These are phyloP conservation scores for Neostethus bicornis DNA, from an alignment of 2,797 vertebrate genomes.

Conservation along the genomic window DNA sequence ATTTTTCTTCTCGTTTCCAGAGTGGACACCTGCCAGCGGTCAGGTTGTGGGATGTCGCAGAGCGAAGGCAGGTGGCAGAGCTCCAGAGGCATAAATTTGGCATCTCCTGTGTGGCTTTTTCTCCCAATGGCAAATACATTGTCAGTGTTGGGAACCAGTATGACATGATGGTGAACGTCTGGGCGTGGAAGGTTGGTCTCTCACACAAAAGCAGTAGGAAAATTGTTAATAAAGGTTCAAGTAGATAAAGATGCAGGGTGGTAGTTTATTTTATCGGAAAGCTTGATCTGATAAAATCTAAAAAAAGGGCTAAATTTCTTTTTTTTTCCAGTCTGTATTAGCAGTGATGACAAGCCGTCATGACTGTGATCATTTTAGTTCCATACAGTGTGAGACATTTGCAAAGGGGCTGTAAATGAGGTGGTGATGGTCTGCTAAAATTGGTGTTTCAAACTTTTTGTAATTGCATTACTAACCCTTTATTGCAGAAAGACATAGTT, in stretches of 20 bases:
- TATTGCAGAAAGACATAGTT: slow-evolving; percentile 86
- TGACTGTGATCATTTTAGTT: too few relatives aligned
- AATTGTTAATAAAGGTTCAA: too few relatives aligned
- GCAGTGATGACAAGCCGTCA: too few relatives aligned
- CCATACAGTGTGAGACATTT: too few relatives aligned
- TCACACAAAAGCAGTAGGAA: too few relatives aligned
- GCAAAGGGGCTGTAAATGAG: background rate
- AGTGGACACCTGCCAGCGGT: slow-evolving; percentile 86
- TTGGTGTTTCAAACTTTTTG: too few relatives aligned
- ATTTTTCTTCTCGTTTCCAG: slow-evolving; percentile 29
- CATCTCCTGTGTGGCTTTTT: slow-evolving; percentile 91
- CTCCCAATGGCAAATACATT: slow-evolving; percentile 90
- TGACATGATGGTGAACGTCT: slow-evolving; percentile 95
- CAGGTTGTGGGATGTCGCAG: slow-evolving; percentile 90
- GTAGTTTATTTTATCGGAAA: too few relatives aligned
- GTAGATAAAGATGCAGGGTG: too few relatives aligned
- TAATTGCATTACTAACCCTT: too few relatives aligned
- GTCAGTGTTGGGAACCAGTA: slow-evolving; percentile 96
- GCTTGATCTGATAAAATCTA: too few relatives aligned
- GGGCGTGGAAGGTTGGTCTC: slow-evolving; percentile 92
- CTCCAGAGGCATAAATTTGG: slow-evolving; percentile 92
- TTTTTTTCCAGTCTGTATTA: too few relatives aligned
- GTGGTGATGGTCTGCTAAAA: background rate
- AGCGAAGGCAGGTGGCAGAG: slow-evolving; percentile 86
- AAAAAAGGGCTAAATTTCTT: too few relatives aligned